A percentile compares a stretch with the other conserved stretches of the same genome.
Evolutionary conservation across 2,888 invertebrate species (phyloP).

Genomic region (Agonopterix alstromeriana): DNA sequence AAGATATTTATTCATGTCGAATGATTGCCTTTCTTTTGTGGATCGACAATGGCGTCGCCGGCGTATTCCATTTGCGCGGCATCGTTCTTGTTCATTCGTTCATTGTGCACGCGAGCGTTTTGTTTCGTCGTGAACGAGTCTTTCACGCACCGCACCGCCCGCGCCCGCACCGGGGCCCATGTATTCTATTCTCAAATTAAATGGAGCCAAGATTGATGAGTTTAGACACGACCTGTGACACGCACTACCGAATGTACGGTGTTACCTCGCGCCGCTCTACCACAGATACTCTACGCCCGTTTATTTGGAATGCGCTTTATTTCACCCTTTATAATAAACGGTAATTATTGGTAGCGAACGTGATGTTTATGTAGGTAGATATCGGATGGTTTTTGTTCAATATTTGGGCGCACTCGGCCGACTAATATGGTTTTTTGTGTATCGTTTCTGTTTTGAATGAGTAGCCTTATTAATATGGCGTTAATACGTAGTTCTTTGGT

Average conservation of each 20-base stretch:
- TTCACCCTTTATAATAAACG: constrained; percentile 63
- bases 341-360: constrained; percentile 61
- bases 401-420: constrained; percentile 49
- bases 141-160: constrained; percentile 29
- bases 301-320: constrained; percentile 62
- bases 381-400: constrained; percentile 49
- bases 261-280: constrained; percentile 13
- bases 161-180: constrained; percentile 14
- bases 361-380: constrained; percentile 41
- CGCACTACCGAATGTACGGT: constrained; percentile 67
- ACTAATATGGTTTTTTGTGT: constrained; percentile 65
- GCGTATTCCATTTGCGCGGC: constrained; percentile 65
- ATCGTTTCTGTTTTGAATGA: constrained; percentile 32
- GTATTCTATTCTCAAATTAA: constrained; percentile 63
- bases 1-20: constrained; percentile 76
- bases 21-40: constrained; percentile 76
- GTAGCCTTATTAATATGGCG: constrained; percentile 55
- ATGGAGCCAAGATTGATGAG: constrained; percentile 72
- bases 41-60: constrained; percentile 62
- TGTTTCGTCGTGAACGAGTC: constrained; percentile 46
- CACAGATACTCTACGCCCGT: too few species aligned
- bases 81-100: constrained; percentile 38
- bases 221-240: constrained; percentile 72
- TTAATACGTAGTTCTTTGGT: constrained; percentile 46
- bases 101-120: constrained; percentile 65